These are phyloP conservation scores for Eurystomus glaucurus DNA, from an alignment of 2,797 vertebrate species.

Conservation along the genomic window DNA sequence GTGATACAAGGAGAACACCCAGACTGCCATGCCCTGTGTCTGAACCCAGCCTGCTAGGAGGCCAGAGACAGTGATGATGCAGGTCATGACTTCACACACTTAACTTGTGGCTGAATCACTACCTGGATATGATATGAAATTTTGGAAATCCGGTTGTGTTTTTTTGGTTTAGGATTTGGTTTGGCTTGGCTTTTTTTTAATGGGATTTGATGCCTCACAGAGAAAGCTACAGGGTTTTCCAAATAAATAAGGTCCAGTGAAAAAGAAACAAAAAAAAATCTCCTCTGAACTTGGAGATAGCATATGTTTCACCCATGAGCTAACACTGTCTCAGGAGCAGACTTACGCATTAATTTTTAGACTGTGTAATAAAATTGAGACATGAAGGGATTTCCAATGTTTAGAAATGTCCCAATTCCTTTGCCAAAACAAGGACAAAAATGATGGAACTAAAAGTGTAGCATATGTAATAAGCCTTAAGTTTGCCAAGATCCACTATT, in stretches of 20 bases:
- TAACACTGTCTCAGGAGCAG: neutral
- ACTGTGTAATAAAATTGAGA: neutral
- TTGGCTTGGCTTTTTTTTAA: neutral
- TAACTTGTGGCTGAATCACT: neutral
- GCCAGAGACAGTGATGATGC: neutral
- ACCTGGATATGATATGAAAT: neutral
- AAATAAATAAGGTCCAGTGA: neutral
- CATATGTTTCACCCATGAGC: neutral
- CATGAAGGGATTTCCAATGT: slow-evolving; percentile 18
- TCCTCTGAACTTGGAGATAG: neutral
- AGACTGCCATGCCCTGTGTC: neutral
- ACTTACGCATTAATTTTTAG: slow-evolving; percentile 31
- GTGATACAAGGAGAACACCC: neutral
- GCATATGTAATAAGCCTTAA: neutral
- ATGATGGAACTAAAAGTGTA: neutral
- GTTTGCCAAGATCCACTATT: slow-evolving; percentile 6
- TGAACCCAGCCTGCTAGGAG: neutral
- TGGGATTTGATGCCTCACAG: neutral
- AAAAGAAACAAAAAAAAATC: neutral
- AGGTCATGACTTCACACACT: neutral
- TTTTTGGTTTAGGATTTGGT: neutral
- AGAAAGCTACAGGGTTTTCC: neutral
- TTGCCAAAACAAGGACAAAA: neutral
- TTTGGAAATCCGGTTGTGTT: neutral
- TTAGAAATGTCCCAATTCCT: slow-evolving; percentile 24